Base-by-base conservation (phyloP, 1,140 invertebrate genomes). In the Ceratitis capitata region DNA sequence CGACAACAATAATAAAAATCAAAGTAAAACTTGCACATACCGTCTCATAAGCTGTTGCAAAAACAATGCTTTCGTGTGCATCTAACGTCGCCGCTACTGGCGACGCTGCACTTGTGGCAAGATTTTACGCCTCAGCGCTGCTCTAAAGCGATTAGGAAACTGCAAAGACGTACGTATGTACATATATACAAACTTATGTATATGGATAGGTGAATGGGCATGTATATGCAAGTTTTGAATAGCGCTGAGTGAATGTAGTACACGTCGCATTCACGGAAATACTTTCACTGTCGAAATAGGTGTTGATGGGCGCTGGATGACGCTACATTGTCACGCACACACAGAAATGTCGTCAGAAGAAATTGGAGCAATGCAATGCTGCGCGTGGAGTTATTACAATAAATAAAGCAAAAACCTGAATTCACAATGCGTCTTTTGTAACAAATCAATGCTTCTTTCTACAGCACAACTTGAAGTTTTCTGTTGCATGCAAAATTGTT, bases 91-190 rank as follows among this genome's bases (percentile, higher is more conserved):
- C 39, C 45, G 69, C 19, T 6, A 14, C 5, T 45, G 69, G 12
- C 39, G 61, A 7, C 16, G 39, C 69, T 78, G 35, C 39, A 45
- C 69, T 78, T 78, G 69, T 39, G 35, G 69, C 69, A 78, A 78
- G 69, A 78, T 78, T 78, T 78, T 45, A 78, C 39, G 69, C 39
- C 39, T 78, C 69, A 47, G 19, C 69, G 39, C 39, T 78, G 69
- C 39, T 45, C 69, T 78, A 78, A 78, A 78, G 69, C 69, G 69
- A 78, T 78, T 78, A 78, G 69, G 69, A 42, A 78, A 78, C 69
- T 78, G 39, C 69, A 78, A 78, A 78, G 69, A 26, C 39, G 69
- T 78, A 45, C 39, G 14, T 2, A 16, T 69, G 2, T n/a, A 47
- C 6, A 6, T 32, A 64, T 23, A 32, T 64, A 14, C 58, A 32